These are phyloP conservation scores for Lampris incognitus DNA, from an alignment of 2,113 vertebrate genomes.

Conservation along the genomic window DNA sequence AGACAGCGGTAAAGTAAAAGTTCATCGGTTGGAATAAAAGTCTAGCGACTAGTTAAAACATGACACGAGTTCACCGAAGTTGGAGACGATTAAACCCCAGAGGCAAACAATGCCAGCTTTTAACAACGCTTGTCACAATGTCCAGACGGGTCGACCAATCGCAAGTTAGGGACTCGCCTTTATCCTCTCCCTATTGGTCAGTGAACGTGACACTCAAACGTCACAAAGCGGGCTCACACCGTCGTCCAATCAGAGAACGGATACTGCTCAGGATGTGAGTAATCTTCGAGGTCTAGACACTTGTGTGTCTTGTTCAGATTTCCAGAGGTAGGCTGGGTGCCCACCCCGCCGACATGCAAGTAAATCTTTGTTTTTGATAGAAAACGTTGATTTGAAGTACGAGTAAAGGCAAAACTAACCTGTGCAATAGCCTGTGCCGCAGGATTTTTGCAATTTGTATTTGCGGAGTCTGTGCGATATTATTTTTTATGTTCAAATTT, in stretches of 20 bases:
- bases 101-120: constrained; percentile 61
- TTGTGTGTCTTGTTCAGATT: constrained; percentile 34
- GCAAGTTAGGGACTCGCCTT: constrained; percentile 17
- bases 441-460: too few species aligned
- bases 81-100: constrained; percentile 48
- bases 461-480: too few species aligned
- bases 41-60: neutral
- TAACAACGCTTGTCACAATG: constrained; percentile 48
- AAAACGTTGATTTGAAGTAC: too few species aligned
- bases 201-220: neutral
- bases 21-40: neutral
- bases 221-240: neutral
- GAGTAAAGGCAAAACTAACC: too few species aligned
- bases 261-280: neutral
- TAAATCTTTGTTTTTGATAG: too few species aligned
- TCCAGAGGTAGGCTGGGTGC: neutral
- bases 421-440: too few species aligned
- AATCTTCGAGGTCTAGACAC: constrained; percentile 11
- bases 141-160: constrained; percentile 49
- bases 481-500: too few species aligned
- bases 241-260: constrained; percentile 49
- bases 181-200: constrained; percentile 19
- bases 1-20: neutral
- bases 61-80: constrained; percentile 25
- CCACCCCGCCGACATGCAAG: too few species aligned